These are phyloP conservation scores for Cerastoderma edule DNA, from an alignment of 2,888 invertebrate species.

Conservation along the genomic window DNA sequence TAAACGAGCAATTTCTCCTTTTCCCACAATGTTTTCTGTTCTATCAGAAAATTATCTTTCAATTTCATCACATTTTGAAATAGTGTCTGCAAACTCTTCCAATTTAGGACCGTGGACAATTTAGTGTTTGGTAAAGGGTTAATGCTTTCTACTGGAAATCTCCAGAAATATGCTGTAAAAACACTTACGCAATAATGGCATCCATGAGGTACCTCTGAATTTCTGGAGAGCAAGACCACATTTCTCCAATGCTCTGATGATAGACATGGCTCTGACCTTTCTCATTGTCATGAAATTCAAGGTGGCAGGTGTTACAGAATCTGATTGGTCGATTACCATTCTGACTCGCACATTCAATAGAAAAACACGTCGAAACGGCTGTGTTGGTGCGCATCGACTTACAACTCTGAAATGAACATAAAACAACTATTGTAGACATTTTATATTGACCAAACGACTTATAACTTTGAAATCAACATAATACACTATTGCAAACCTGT, in stretches of 20 bases:
- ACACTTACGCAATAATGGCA: constrained; percentile 93
- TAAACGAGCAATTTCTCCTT: constrained; percentile 11
- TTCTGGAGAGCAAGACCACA: constrained; percentile 95
- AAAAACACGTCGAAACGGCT: constrained; percentile 97
- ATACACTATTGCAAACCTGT: no score
- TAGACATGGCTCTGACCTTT: constrained; percentile 89
- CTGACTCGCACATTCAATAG: constrained; percentile 97
- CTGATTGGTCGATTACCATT: constrained; percentile 98
- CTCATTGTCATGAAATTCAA: constrained; percentile 73
- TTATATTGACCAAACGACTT: background rate
- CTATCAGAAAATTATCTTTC: no score
- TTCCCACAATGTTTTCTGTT: constrained; percentile 13
- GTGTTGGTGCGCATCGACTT: constrained; percentile 94
- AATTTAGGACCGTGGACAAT: no score
- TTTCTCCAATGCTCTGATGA: constrained; percentile 93
- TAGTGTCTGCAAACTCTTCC: no score
- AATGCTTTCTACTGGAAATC: no score
- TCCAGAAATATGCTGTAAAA: no score
- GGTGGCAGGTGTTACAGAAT: constrained; percentile 83
- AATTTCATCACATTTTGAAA: no score
- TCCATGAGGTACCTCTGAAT: constrained; percentile 97
- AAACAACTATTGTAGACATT: background rate
- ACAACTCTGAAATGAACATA: constrained; percentile 90
- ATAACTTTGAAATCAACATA: no score
- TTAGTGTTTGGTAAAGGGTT: no score